phyloP scores from a whole-genome alignment of 2,797 vertebrate species.

The Gallinago stenura region DNA sequence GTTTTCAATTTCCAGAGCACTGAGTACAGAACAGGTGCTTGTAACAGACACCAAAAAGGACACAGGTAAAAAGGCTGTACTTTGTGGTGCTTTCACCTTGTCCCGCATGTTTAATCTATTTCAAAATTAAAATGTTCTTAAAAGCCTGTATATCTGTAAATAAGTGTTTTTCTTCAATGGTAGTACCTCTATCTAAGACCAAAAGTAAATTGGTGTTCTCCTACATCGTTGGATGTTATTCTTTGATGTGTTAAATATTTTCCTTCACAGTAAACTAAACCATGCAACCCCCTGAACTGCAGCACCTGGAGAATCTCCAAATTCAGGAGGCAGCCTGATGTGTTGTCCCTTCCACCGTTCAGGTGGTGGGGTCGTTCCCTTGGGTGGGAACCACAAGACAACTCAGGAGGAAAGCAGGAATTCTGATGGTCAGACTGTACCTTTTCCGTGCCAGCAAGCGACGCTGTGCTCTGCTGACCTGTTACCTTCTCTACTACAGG shows the following conservation, averaged over 20 bases:
- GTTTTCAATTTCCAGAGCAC: neutral
- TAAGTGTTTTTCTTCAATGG: neutral
- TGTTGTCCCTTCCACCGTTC: neutral
- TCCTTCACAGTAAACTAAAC: neutral
- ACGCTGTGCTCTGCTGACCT: neutral
- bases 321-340: neutral
- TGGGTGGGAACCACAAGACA: neutral
- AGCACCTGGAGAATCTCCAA: neutral
- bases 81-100: neutral
- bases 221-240: neutral
- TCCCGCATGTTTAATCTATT: neutral
- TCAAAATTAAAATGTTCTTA: neutral
- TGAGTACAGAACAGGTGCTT: neutral
- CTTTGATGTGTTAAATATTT: neutral
- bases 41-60: neutral
- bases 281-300: rapidly evolving
- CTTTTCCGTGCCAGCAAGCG: neutral
- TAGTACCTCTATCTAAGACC: neutral
- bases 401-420: neutral
- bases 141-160: neutral
- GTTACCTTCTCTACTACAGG: neutral
- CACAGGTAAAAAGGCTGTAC: neutral
- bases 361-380: neutral
- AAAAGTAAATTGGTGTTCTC: constrained; percentile 28
- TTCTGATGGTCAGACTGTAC: neutral